phyloP scores from a whole-genome alignment of 2,797 vertebrate species.

The Hippopotamyrus pictus region DNA sequence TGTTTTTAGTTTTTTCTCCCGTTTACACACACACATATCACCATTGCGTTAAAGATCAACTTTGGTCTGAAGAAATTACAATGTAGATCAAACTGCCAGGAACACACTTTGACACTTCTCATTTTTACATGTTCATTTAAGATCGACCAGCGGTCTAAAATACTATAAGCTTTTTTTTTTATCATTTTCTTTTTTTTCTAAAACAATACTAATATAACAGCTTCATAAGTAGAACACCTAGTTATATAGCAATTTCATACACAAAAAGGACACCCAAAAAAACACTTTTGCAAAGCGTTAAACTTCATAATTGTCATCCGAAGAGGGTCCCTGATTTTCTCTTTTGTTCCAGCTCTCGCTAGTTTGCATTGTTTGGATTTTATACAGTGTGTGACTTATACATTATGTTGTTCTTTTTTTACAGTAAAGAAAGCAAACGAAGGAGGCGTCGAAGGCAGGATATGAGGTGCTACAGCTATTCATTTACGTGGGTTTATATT shows the following conservation, averaged over 20 bases:
- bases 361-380: constrained; percentile 38
- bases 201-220: constrained; percentile 35
- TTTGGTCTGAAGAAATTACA: constrained; percentile 33
- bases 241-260: constrained; percentile 30
- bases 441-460: constrained; percentile 24
- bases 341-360: constrained; percentile 32
- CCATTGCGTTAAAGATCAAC: constrained; percentile 34
- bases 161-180: constrained; percentile 20
- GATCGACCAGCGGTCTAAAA: constrained; percentile 28
- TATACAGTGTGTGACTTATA: constrained; percentile 39
- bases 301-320: constrained; percentile 33
- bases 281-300: constrained; percentile 35
- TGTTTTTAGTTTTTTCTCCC: neutral
- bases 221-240: constrained; percentile 33
- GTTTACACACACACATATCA: constrained; percentile 16
- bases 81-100: constrained; percentile 15
- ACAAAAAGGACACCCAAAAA: constrained; percentile 27
- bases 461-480: constrained; percentile 44
- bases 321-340: constrained; percentile 46
- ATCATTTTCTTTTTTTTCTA: constrained; percentile 21
- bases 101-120: neutral
- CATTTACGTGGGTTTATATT: constrained; percentile 30
- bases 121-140: constrained; percentile 22
- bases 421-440: constrained; percentile 46
- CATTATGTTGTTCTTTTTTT: constrained; percentile 34